Conservation (phyloP, 2,888 invertebrate genomes). For the Gnatocerus cornutus region DNA sequence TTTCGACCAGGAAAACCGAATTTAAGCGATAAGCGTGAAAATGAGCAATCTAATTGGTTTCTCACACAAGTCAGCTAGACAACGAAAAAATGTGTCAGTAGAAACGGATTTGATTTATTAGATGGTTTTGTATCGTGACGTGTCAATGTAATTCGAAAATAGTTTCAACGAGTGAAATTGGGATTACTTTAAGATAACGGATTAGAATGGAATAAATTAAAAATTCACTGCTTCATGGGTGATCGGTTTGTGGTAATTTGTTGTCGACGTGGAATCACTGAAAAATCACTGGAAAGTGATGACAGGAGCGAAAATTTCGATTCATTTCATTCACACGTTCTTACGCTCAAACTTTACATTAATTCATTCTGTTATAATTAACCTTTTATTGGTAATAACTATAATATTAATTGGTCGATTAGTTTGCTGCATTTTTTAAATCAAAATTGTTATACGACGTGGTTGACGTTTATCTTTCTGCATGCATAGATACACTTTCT, state of each 20-base stretch:
- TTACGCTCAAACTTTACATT: no score
- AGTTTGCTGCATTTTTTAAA: not conserved
- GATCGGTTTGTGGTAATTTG: conserved; percentile 31
- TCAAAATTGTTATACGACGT: not conserved
- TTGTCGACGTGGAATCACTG: conserved; percentile 12
- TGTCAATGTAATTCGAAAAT: conserved; percentile 18
- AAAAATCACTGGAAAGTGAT: not conserved
- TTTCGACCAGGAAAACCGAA: conserved; percentile 33
- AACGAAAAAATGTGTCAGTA: conserved; percentile 26
- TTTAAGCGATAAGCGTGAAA: conserved; percentile 34
- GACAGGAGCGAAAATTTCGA: no score
- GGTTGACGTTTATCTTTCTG: not conserved
- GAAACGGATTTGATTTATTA: conserved; percentile 35
- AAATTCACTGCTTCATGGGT: conserved; percentile 32
- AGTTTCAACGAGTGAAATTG: conserved; percentile 18
- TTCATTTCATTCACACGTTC: no score
- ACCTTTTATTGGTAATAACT: no score
- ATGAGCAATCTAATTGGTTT: conserved; percentile 38
- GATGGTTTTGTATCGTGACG: conserved; percentile 31
- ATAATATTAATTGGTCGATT: not conserved
- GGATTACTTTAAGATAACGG: conserved; percentile 25
- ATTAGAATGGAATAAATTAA: conserved; percentile 23
- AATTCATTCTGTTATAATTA: no score
- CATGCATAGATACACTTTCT: not conserved
- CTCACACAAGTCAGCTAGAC: conserved; percentile 30